Evolutionary conservation across 2,888 invertebrate genomes (phyloP).

Genomic region (Callyntrura sp.): DNA sequence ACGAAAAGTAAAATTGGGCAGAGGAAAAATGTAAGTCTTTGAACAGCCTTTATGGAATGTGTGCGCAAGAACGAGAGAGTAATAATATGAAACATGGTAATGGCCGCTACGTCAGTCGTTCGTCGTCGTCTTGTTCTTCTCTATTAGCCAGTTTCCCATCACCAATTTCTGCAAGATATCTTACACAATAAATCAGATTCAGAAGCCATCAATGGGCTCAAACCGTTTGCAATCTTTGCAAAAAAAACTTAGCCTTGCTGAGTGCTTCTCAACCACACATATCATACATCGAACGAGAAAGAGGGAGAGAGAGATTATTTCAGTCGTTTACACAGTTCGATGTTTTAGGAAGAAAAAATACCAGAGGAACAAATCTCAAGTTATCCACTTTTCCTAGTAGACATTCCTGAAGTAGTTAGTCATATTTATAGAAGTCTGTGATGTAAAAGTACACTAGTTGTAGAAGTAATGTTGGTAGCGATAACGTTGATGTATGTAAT

Average conservation of each 20-base stretch:
- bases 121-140: constrained; percentile 38
- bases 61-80: not conserved
- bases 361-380: not conserved
- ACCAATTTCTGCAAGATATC: constrained; percentile 68
- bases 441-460: constrained; percentile 1
- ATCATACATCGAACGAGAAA: constrained; percentile 38
- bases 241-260: constrained; percentile 32
- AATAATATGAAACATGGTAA: constrained; percentile 42
- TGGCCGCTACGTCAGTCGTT: constrained; percentile 47
- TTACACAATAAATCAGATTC: constrained; percentile 72
- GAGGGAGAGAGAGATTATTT: constrained; percentile 19
- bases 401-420: constrained; percentile 31
- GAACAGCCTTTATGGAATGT: not conserved
- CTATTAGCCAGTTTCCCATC: constrained; percentile 41
- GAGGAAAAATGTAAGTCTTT: constrained; percentile 5
- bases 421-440: constrained; percentile 16
- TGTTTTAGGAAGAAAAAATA: not conserved
- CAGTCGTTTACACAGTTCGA: constrained; percentile 14
- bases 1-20: constrained; percentile 21
- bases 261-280: constrained; percentile 37
- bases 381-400: not conserved
- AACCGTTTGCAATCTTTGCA: constrained; percentile 64
- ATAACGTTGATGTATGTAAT: constrained; percentile 21
- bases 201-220: constrained; percentile 45
- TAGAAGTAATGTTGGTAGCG: not conserved